Conservation (phyloP, 2,888 invertebrate species). For the Spialia ferax region DNA sequence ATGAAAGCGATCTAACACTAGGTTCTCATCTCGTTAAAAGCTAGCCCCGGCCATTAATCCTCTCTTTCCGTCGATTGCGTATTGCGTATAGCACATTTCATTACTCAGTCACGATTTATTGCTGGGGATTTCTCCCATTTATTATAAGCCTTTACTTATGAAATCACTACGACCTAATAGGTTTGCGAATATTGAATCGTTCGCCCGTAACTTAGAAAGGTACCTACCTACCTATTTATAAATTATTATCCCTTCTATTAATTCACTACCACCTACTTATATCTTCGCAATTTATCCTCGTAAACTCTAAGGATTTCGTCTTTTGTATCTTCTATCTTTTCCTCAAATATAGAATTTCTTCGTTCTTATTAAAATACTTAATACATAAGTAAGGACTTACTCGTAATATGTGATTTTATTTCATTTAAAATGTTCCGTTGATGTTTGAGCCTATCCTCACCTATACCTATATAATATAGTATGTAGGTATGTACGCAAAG, state of each 20-base stretch:
- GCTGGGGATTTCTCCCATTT: background rate
- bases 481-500: too few relatives aligned
- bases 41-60: background rate
- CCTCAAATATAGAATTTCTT: background rate
- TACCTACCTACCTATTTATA: background rate
- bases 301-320: background rate
- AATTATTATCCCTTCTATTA: background rate
- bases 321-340: background rate
- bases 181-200: background rate
- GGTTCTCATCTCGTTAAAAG: conserved; percentile 3
- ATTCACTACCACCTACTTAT: too few relatives aligned
- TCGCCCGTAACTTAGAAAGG: background rate
- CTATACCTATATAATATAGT: too few relatives aligned
- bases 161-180: background rate
- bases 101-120: conserved; percentile 1
- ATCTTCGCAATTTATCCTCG: background rate
- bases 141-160: background rate
- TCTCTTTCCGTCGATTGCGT: conserved; percentile 2
- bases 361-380: background rate
- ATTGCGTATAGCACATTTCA: conserved; percentile 4
- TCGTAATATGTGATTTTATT: too few relatives aligned
- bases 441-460: too few relatives aligned
- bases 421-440: too few relatives aligned
- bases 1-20: background rate
- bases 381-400: too few relatives aligned